A percentile compares a stretch with the other conserved stretches of the same genome.
Conservation (phyloP, 2,888 invertebrate species). For the Ctenicera cuprea region DNA sequence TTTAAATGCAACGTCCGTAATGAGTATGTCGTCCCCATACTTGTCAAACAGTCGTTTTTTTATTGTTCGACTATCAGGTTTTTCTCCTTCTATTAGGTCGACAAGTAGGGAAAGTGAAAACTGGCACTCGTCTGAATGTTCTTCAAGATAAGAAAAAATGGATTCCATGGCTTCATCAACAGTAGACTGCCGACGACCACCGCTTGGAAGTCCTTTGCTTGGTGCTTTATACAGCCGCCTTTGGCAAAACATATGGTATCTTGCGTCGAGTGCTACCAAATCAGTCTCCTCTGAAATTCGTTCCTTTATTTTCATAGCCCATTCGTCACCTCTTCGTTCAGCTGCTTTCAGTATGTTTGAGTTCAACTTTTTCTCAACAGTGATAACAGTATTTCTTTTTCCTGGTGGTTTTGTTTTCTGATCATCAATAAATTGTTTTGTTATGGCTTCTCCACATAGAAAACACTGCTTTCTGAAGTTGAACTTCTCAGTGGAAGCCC, state of each 20-base stretch:
- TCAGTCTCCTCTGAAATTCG: too few relatives aligned
- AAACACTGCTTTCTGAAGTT: conserved; percentile 33
- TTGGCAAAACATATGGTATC: conserved; percentile 15
- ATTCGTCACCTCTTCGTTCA: conserved; percentile 38
- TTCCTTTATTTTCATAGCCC: neutral
- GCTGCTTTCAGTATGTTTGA: conserved; percentile 31
- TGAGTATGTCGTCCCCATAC: conserved; percentile 42
- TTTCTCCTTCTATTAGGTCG: conserved; percentile 23
- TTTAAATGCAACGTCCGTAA: conserved; percentile 39
- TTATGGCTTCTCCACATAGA: conserved; percentile 38
- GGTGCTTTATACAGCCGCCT: conserved; percentile 21
- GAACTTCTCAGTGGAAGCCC: conserved; percentile 21
- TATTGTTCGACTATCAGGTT: conserved; percentile 11
- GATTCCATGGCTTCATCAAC: conserved; percentile 11
- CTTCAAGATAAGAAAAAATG: conserved; percentile 23
- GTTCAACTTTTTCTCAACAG: conserved; percentile 32
- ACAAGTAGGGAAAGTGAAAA: conserved; percentile 22
- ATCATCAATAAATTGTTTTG: conserved; percentile 32
- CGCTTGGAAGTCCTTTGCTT: conserved; percentile 11
- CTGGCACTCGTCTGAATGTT: conserved; percentile 36
- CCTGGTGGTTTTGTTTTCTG: conserved; percentile 19
- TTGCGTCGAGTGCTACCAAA: too few relatives aligned
- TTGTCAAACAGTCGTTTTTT: conserved; percentile 25
- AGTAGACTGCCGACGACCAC: neutral
- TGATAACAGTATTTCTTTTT: conserved; percentile 40